These are phyloP conservation scores for Steatornis caripensis DNA, from an alignment of 2,113 vertebrate species.

Conservation along the genomic window DNA sequence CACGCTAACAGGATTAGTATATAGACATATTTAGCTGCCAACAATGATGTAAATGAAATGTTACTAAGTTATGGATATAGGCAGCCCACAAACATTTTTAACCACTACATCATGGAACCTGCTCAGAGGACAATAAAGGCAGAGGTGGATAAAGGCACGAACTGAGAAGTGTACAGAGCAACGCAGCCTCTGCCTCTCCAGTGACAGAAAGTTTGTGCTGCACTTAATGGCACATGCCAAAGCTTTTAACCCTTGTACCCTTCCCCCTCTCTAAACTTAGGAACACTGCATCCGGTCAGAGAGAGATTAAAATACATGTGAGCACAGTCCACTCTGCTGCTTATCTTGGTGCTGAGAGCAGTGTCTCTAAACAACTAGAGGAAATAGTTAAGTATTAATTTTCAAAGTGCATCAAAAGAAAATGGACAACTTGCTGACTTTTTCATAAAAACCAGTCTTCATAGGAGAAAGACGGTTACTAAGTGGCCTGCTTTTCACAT, in stretches of 20 bases:
- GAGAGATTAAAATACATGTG: background rate
- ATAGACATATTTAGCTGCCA: background rate
- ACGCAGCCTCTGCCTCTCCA: background rate
- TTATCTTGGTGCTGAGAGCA: background rate
- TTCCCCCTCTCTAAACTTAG: background rate
- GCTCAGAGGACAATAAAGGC: background rate
- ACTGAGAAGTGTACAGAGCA: background rate
- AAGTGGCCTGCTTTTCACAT: background rate
- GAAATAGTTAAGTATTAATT: too few species aligned
- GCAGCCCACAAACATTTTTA: background rate
- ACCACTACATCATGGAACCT: background rate
- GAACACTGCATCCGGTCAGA: background rate
- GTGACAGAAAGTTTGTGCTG: background rate
- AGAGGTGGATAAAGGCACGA: background rate
- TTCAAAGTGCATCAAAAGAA: background rate
- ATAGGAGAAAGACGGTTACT: background rate
- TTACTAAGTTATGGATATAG: background rate
- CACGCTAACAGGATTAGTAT: background rate
- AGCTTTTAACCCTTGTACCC: background rate
- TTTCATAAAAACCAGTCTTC: background rate
- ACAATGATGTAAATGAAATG: background rate
- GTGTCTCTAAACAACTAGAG: background rate
- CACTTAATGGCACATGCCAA: too few species aligned
- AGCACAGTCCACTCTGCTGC: background rate
- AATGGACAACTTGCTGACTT: background rate